Conservation (phyloP, 2,888 invertebrate species). For the Lypha dubia region DNA sequence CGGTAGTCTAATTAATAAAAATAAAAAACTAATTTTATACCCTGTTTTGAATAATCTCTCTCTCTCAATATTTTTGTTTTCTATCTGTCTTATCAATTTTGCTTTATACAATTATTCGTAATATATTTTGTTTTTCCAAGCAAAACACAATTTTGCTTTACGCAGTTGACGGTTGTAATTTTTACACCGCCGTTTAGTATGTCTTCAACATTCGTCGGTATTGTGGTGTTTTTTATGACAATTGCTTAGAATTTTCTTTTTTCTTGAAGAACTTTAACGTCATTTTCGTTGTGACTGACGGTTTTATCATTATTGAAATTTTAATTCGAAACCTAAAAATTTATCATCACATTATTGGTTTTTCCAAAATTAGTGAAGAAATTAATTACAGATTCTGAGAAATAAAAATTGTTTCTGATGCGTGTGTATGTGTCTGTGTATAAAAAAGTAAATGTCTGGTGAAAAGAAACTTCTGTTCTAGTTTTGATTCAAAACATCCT, state of each 20-base stretch:
- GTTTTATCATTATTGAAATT: conserved; percentile 11
- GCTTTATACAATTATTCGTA: conserved; percentile 53
- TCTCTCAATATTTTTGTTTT: neutral
- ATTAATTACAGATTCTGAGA: neutral
- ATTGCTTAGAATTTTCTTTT: conserved; percentile 3
- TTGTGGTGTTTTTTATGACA: conserved; percentile 17
- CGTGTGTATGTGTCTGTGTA: neutral
- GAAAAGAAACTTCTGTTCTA: neutral
- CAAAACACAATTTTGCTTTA: conserved; percentile 34
- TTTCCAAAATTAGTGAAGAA: neutral
- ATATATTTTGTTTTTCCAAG: conserved; percentile 30
- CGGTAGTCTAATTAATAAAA: no score
- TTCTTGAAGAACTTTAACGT: neutral
- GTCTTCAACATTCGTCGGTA: conserved; percentile 40
- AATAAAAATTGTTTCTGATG: neutral
- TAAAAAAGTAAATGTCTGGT: neutral
- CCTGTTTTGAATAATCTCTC: no score
- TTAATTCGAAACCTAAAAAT: neutral
- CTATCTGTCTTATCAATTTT: conserved; percentile 33
- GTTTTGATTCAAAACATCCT: neutral
- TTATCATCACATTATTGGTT: neutral
- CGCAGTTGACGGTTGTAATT: conserved; percentile 74
- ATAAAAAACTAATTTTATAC: no score
- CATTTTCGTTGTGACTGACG: neutral
- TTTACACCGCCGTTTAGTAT: conserved; percentile 71